phyloP scores from a whole-genome alignment of 1,140 invertebrate genomes.

The Telenomus remus region DNA sequence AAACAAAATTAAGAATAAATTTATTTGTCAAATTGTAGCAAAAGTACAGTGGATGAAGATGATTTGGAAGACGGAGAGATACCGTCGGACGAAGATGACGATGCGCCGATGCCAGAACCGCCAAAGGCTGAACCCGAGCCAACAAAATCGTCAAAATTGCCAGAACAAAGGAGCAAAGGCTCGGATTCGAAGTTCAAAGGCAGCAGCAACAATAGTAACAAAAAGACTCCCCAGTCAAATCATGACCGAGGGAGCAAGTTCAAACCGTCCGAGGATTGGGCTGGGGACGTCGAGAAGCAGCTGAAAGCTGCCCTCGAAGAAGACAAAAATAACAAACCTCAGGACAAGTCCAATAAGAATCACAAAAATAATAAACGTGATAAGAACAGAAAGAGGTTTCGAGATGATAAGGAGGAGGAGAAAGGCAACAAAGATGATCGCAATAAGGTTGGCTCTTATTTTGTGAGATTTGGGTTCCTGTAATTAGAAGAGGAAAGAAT shows the following conservation, averaged over 20 bases:
- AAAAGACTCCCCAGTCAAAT: constrained; percentile 55
- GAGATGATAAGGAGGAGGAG: constrained; percentile 75
- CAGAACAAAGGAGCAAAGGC: constrained; percentile 61
- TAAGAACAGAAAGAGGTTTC: constrained; percentile 68
- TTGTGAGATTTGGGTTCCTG: neutral
- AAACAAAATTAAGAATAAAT: neutral
- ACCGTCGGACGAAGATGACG: constrained; percentile 78
- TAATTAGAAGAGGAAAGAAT: too few species aligned
- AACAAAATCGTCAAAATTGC: constrained; percentile 29
- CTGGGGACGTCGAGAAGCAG: constrained; percentile 83
- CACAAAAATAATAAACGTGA: constrained; percentile 68
- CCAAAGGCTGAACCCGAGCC: constrained; percentile 33
- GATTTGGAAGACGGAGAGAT: constrained; percentile 80
- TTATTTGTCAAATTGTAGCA: constrained; percentile 37
- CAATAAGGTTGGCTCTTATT: constrained; percentile 69
- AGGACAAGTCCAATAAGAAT: constrained; percentile 74
- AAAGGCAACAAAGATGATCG: constrained; percentile 72
- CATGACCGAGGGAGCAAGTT: constrained; percentile 67
- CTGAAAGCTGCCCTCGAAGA: constrained; percentile 80
- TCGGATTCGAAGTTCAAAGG: constrained; percentile 68
- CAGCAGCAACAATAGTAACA: constrained; percentile 61
- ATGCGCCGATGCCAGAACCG: constrained; percentile 57
- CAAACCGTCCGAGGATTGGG: constrained; percentile 82
- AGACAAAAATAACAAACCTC: constrained; percentile 68
- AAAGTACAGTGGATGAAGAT: constrained; percentile 67